Evolutionary conservation across 2,797 vertebrate genomes (phyloP), one percentile per base, ranked within the genome.

Genomic region (Pteropus rufus): DNA sequence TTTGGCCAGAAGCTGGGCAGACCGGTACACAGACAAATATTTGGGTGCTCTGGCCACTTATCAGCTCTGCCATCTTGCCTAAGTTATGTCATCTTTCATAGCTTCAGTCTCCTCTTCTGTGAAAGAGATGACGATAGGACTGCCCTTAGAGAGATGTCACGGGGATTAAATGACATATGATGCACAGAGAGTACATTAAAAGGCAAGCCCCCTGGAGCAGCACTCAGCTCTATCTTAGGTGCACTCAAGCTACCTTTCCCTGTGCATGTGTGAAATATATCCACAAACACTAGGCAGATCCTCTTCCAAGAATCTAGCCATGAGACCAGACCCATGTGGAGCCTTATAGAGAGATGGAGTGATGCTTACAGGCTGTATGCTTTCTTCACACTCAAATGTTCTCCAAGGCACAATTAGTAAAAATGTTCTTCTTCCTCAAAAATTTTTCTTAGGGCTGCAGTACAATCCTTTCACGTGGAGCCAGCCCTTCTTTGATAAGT

Each of bases 281-380:
- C 86, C 94, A 84, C 41, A 86, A 94, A 89, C 64, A 93, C 89
- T 44, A n/a, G 77, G 77, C 69, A 94, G 31, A 56, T 89, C 6
- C 95, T 84, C 52, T 95, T 90, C 62, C 70, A 56, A 93, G 79
- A 95, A 96, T 94, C 29, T 94, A 96, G 94, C 95, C 92, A 41
- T 11, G 70, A 94, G n/a, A 96, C 96, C 89, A 94, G 36, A 62
- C 11, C 62, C 88, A 73, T 7, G 7, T 36, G 56, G 62, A 96
- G 1, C 95, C 67, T 91, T 88, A 52, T 52, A 70, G 96, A 97
- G 96, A 98, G 95, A 97, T 83, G 89, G 41, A 52, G 97, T 96
- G 69, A 92, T 94, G 76, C n/a, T 94, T 87, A 84, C 46, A 89
- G 90, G 41, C 70, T 75, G 49, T n/a, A 36, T 16, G 15, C 64